Evolutionary conservation across 1,140 invertebrate species (phyloP).

Genomic region (Platyscapa corneri): DNA sequence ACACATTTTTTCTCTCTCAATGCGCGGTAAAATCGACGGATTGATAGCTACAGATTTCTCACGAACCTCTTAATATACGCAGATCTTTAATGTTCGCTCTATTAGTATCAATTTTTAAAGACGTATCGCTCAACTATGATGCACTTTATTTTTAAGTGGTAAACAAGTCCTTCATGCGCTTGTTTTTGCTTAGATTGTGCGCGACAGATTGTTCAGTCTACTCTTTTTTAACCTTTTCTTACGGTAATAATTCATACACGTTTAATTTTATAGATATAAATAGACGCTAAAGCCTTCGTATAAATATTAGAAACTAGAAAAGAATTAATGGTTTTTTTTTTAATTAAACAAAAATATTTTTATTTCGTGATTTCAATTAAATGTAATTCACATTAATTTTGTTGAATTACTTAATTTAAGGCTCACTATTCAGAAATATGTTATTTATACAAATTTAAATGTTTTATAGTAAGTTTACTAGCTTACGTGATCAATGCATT

Average conservation of each 20-base stretch:
- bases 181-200: constrained; percentile 4
- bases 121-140: constrained; percentile 24
- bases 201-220: neutral
- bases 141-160: constrained; percentile 38
- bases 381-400: too few species aligned
- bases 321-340: too few species aligned
- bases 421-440: too few species aligned
- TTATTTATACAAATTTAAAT: too few species aligned
- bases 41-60: constrained; percentile 22
- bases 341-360: too few species aligned
- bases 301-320: neutral
- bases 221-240: neutral
- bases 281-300: neutral
- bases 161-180: constrained; percentile 17
- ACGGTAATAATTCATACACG: neutral
- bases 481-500: too few species aligned
- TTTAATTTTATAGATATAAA: neutral
- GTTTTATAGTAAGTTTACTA: too few species aligned
- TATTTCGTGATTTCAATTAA: too few species aligned
- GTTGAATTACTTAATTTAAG: too few species aligned
- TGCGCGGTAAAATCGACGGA: neutral
- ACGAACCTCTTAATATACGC: neutral
- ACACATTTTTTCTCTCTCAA: neutral
- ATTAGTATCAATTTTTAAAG: constrained; percentile 21
- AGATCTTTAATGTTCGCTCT: neutral